phyloP scores from a whole-genome alignment of 2,888 invertebrate genomes.

The Timandra comae region DNA sequence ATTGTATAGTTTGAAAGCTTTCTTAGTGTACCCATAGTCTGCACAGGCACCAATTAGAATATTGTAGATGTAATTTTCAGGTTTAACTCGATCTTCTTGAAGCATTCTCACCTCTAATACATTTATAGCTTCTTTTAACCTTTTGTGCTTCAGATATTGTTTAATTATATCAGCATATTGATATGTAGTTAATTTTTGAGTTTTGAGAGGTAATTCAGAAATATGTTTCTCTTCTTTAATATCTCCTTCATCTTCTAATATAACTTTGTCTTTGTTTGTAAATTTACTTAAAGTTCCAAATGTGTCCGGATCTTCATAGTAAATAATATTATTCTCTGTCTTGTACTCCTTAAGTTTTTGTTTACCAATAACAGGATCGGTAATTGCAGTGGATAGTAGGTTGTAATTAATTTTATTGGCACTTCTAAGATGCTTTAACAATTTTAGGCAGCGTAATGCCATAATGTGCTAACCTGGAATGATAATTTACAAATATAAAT shows the following conservation, averaged over 20 bases:
- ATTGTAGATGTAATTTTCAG: conserved; percentile 87
- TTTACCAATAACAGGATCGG: conserved; percentile 10
- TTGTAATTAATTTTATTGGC: conserved; percentile 27
- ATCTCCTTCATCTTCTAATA: conserved; percentile 74
- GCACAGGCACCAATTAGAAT: conserved; percentile 90
- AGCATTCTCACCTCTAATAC: conserved; percentile 87
- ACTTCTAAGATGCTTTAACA: conserved; percentile 34
- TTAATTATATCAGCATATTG: conserved; percentile 86
- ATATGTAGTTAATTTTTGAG: conserved; percentile 74
- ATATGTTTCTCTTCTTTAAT: conserved; percentile 76
- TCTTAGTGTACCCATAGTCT: conserved; percentile 87
- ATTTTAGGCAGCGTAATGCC: conserved; percentile 41
- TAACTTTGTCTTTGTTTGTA: conserved; percentile 28
- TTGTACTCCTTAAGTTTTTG: conserved; percentile 31
- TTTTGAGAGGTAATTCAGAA: conserved; percentile 63
- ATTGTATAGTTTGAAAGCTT: conserved; percentile 89
- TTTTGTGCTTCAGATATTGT: conserved; percentile 76
- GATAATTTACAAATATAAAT: too few relatives aligned
- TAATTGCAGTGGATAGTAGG: conserved; percentile 26
- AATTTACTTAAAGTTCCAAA: conserved; percentile 70
- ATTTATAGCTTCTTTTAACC: conserved; percentile 86
- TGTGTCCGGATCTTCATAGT: conserved; percentile 72
- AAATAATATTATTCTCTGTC: conserved; percentile 48
- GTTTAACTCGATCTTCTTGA: conserved; percentile 85
- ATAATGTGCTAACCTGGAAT: too few relatives aligned